Base-by-base conservation (phyloP, 2,888 invertebrate genomes). In the Eumerus sabulonum region DNA sequence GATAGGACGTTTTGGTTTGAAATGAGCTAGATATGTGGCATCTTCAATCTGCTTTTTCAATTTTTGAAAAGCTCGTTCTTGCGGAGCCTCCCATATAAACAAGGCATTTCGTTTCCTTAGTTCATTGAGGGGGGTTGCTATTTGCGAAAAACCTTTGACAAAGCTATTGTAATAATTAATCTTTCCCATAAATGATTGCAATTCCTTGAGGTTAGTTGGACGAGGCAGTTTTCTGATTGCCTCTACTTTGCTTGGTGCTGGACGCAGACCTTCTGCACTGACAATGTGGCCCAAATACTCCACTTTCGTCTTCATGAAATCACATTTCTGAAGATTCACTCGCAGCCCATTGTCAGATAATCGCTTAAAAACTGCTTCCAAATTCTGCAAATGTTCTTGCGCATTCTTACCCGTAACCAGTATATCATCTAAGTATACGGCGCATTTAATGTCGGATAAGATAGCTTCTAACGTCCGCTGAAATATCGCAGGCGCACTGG, bases 401-500 rank as follows among this genome's bases (percentile, higher is more conserved):
- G 38, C 76, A 54, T 38, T 81, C 18, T 14, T 36, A 0, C 56
- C 57, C 19, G 56, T 51, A 17, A 62, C 40, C 3, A 71, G 11
- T 12, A 72, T 81, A 35, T 76, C 76, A 40, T 76, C 76, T 0
- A 76, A 38, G 14, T 54, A 81, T 1, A 64, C 42, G 16, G 72
- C 71, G 17, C 71, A 54, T 9, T 18, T 5, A 12, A 76, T 16
- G 35, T 7, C 66, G 0, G 13, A 45, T 16, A 71, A 16, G 11
- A 70, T 14, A 71, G 70, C 48, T 66, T 81, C 67, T 54, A 76
- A 47, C 27, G 71, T 67, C 9, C 71, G 47, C 53, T 81, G 76
- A 50, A 81, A 71, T 18, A 81, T 62, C 12, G 64, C 74, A 5
- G 74, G 57, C 11, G 81, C 74, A 19, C 62, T 62, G 11, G 62